Evolutionary conservation across 2,113 vertebrate species (phyloP).

Genomic region (Burhinus oedicnemus): DNA sequence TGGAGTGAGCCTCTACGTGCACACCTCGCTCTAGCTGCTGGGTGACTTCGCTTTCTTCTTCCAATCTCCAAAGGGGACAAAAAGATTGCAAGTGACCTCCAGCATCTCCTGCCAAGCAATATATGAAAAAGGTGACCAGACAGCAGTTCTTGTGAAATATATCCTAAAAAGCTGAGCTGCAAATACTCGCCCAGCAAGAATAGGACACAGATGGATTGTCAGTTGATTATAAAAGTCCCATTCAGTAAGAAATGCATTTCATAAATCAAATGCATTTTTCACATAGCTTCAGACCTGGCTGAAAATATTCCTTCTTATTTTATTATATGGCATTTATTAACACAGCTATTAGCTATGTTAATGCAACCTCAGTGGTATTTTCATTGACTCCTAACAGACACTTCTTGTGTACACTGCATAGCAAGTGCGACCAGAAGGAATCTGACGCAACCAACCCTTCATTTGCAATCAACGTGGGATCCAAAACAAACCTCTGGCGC

Average conservation of each 20-base stretch:
- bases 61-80: not conserved
- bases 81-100: not conserved
- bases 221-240: not conserved
- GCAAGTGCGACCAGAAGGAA: constrained; percentile 38
- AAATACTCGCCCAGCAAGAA: not conserved
- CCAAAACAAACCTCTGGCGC: constrained; percentile 50
- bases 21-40: not conserved
- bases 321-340: constrained; percentile 65
- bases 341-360: constrained; percentile 63
- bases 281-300: constrained; percentile 6
- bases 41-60: not conserved
- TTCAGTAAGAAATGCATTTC: constrained; percentile 22
- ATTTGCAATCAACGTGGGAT: not conserved
- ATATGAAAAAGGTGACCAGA: not conserved
- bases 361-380: constrained; percentile 58
- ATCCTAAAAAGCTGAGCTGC: not conserved
- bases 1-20: not conserved
- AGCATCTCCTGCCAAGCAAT: not conserved
- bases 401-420: constrained; percentile 28
- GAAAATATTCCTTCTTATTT: constrained; percentile 36
- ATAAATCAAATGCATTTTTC: not conserved
- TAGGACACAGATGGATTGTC: not conserved
- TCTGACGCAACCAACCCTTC: not conserved
- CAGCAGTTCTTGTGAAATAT: not conserved
- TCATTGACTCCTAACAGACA: constrained; percentile 60